Evolutionary conservation across 2,888 invertebrate genomes (phyloP), one percentile per base, ranked within the genome.

Genomic region (Hymenopus coronatus): DNA sequence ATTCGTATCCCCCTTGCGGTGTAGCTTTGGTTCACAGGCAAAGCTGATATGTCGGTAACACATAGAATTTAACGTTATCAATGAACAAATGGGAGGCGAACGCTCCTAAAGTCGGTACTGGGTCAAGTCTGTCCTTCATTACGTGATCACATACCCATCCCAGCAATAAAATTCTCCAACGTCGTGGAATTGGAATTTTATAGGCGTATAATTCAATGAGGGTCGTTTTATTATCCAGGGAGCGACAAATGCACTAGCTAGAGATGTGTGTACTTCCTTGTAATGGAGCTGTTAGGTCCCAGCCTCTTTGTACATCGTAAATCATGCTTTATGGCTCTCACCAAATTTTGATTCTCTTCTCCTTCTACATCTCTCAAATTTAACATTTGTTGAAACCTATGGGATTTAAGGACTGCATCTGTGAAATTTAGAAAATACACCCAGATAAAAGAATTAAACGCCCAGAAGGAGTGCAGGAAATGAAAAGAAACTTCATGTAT

Each of bases 171-270:
- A 70, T 70, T 15, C 20, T 70, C 54, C 54, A 70, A 4, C 54
- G 54, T 70, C 54, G 54, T 25, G 54, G 54, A 70, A 70, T 70
- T 70, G 54, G 54, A 70, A 70, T 85, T 85, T 85, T 85, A 85
- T 85, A 85, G 85, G 85, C 40, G 85, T 46, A 85, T 85, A 85
- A 85, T 85, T 85, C 85, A 85, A 85, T 85, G 85, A 85, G 27
- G 85, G n/a, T 27, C 20, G 54, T 70, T 70, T 70, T 70, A 70
- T 70, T 70, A 70, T 70, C 54, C 54, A 25, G 20, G 54, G 25
- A 70, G 54, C 20, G 54, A 70, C 54, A 54, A 54, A 54, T 54
- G 54, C 20, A 54, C 54, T 54, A 15, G 15, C 15, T 6, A 4
- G 14, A 54, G 15, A 14, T 54, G 54, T 54, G 54, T 54, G 15